phyloP scores from a whole-genome alignment of 1,140 invertebrate species.

The Drosophila truncata region DNA sequence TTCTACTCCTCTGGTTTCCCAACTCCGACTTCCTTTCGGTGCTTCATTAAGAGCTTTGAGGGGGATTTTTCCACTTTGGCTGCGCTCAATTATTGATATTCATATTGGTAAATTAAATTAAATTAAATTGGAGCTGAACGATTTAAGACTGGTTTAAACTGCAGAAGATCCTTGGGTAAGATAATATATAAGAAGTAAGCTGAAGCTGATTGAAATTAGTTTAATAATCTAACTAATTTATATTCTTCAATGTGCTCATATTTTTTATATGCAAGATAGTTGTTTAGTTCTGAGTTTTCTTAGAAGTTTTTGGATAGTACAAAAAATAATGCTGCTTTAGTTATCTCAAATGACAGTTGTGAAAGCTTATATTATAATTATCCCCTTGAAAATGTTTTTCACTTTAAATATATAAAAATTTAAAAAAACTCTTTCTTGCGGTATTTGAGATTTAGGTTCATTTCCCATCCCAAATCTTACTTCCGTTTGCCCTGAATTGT shows the following conservation, averaged over 20 bases:
- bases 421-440: not conserved
- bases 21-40: conserved; percentile 25
- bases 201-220: conserved; percentile 3
- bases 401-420: not conserved
- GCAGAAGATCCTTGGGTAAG: not conserved
- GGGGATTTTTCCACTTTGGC: conserved; percentile 16
- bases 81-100: conserved; percentile 49
- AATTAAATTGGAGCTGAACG: conserved; percentile 39
- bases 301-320: not conserved
- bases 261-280: not conserved
- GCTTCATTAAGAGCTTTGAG: conserved; percentile 31
- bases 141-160: conserved; percentile 8
- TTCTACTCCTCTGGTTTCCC: conserved; percentile 6
- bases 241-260: not conserved
- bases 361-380: not conserved
- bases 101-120: conserved; percentile 51
- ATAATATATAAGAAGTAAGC: not conserved
- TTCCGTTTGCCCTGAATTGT: conserved; percentile 16
- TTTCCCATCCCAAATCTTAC: conserved; percentile 1
- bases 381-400: not conserved
- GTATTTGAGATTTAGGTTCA: not conserved
- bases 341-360: no score
- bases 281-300: not conserved
- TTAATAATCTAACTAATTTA: not conserved
- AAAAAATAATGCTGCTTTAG: no score